Evolutionary conservation across 2,888 invertebrate genomes (phyloP), one percentile per base, ranked within the genome.

Genomic region (Lithodes maja): DNA sequence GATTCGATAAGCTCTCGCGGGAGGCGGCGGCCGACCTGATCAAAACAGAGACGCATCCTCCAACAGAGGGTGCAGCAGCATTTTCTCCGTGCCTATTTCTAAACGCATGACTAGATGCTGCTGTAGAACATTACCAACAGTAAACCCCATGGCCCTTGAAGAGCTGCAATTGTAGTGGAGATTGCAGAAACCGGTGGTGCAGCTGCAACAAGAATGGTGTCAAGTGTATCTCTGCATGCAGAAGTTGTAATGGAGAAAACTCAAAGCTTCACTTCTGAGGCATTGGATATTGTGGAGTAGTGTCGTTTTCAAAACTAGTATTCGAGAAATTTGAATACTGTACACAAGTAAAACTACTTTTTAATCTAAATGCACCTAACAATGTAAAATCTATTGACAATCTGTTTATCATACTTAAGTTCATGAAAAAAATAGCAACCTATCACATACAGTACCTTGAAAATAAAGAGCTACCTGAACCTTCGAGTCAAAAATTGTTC

Each of bases 81-180:
- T 17, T 77, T 77, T 55, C 77, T 84, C 77, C 75, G 49, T 84
- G 77, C 75, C 12, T 84, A 75, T 77, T 77, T 84, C 77, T 50
- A 50, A 77, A 53, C 78, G 33, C 3, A 55, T 54, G 80, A 80
- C 80, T 80, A n/a, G 80, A 2, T 80, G 55, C 80, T 80, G 12
- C 15, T 80, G 80, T 50, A 80, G 54, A 80, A 55, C 55, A 80
- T 79, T 80, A 75, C 84, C 61, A 85, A 61, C 78, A 79, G 53
- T 79, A 17, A 79, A 85, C 53, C 85, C 79, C n/a, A 79, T 85
- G 61, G 81, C 86, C 81, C 69, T 53, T 69, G 86, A 80, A n/a
- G 81, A 86, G 86, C 81, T 86, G 86, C 52, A 81, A 80, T 81
- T 81, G 86, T 71, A 7, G 1, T 86, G 86, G 86, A 86, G 69